phyloP scores from a whole-genome alignment of 37 sponge, comb jelly and placozoan species.

The Cladorhizidae sp. region DNA sequence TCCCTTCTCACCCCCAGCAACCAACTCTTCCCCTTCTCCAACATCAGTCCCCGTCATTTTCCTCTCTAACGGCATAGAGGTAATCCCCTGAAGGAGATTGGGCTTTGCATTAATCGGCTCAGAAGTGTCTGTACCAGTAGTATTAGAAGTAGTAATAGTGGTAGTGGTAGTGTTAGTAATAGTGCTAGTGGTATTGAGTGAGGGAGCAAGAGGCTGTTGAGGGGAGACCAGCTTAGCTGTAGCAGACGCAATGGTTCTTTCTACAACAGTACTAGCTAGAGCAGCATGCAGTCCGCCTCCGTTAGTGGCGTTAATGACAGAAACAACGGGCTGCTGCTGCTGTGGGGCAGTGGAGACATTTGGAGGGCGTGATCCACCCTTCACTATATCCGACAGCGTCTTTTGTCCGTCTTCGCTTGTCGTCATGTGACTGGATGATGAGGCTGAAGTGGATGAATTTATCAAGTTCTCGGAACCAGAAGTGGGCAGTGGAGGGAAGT shows the following conservation, averaged over 20 bases:
- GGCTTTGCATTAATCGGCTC: neutral
- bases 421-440: slow-evolving; percentile 13
- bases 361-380: slow-evolving; percentile 14
- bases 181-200: neutral
- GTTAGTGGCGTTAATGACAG: neutral
- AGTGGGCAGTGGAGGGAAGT: slow-evolving; percentile 68
- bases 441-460: neutral
- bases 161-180: neutral
- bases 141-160: neutral
- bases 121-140: neutral
- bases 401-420: slow-evolving; percentile 16
- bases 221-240: neutral
- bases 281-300: neutral
- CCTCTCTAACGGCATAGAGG: too few species aligned
- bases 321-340: neutral
- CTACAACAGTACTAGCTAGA: neutral
- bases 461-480: neutral
- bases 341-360: neutral
- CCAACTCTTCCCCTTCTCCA: too few species aligned
- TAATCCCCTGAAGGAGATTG: too few species aligned
- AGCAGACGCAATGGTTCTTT: neutral
- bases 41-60: too few species aligned
- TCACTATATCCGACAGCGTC: slow-evolving; percentile 54
- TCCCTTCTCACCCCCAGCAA: too few species aligned
- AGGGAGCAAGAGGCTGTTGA: neutral